Evolutionary conservation across 1,140 invertebrate species (phyloP), one percentile per base, ranked within the genome.

Genomic region (Procambarus virginalis): DNA sequence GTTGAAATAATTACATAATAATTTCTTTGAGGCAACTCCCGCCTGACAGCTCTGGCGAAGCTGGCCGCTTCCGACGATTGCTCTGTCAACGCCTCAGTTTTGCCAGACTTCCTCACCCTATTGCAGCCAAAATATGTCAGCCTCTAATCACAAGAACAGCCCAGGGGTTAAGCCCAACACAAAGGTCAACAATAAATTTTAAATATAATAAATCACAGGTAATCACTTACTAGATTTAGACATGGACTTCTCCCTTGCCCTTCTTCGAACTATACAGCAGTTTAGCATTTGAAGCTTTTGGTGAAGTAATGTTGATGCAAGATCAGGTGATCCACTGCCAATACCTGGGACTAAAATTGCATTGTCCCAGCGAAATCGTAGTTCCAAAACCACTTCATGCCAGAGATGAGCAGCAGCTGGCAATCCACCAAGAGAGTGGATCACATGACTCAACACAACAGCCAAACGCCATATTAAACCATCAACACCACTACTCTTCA

Each of bases 251-350:
- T 92, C 91, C 92, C 93, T 92, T 93, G 95, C 94, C 94, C 96
- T 80, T 93, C 95, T 96, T 88, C 97, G 95, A 85, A 96, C 96
- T 91, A 99, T 98, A 94, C 99, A 99, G 93, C 97, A 98, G 93
- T 99, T 99, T 10, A 99, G 94, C 96, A 99, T 97, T 95, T 99
- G 96, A 68, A 99, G 94, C 93, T 99, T 99, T 94, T 99, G 98
- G 94, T 99, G 97, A 0, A 99, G 94, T n/a, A 99, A 94, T 94
- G 98, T 98, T 9, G 96, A 97, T 83, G 97, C 96, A 58, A 97
- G 95, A 94, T 99, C 97, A 1, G 98, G 98, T 91, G 96, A 95
- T 2, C 97, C 97, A 85, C 68, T 45, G n/a, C 85, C 55, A 93
- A 93, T 73, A 46, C 97, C 98, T 20, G 97, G 96, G 91, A 99